Percentiles rank a stretch among this genome's conserved stretches.
Conservation (phyloP, 1,140 invertebrate species). For the Platorchestia sp. region DNA sequence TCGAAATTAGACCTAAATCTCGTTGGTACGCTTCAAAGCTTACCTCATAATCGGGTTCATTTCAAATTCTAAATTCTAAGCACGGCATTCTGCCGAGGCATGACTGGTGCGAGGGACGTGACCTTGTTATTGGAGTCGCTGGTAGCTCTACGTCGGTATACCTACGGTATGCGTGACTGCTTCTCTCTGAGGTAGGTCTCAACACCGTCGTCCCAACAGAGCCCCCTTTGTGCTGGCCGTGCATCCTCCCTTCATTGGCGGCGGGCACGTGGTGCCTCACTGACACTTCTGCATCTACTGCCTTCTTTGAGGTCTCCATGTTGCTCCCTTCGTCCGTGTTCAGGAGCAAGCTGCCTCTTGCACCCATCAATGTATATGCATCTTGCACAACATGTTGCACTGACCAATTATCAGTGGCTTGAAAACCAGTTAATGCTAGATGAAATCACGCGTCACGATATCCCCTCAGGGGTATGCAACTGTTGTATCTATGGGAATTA, state of each 20-base stretch:
- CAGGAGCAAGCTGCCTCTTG: neutral
- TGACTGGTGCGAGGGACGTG: neutral
- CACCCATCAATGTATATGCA: neutral
- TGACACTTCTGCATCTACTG: neutral
- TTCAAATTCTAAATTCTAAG: no score
- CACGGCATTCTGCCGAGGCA: no score
- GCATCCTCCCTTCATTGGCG: neutral
- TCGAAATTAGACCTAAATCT: no score
- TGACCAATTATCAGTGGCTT: neutral
- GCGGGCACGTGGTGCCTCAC: neutral
- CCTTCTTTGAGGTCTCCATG: neutral
- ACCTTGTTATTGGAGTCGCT: neutral
- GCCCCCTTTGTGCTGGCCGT: neutral
- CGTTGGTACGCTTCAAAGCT: no score
- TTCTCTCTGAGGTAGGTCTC: neutral
- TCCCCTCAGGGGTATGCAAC: no score
- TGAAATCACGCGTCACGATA: neutral
- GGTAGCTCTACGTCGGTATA: neutral
- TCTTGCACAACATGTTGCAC: neutral
- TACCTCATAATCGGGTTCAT: no score
- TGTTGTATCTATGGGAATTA: no score
- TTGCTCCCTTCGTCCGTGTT: neutral
- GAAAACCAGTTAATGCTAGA: neutral
- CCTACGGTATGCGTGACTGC: neutral
- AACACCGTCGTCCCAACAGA: neutral